phyloP scores from a whole-genome alignment of 1,140 invertebrate genomes.

The Radopholus similis region DNA sequence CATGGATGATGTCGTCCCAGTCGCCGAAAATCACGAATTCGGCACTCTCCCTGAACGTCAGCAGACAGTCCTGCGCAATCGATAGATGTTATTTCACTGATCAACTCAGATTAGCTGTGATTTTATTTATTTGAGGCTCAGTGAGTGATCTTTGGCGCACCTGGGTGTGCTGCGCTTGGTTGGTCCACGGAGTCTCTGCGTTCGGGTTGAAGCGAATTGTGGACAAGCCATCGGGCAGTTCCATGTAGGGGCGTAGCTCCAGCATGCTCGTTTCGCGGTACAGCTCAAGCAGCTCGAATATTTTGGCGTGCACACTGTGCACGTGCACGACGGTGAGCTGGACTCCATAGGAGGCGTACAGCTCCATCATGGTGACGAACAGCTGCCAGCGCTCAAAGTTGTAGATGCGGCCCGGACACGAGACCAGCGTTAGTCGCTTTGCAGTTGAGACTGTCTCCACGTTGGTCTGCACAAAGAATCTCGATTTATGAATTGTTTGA shows the following conservation, averaged over 20 bases:
- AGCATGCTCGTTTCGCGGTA: slow-evolving; percentile 18
- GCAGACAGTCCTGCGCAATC: slow-evolving; percentile 4
- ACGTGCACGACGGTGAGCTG: slow-evolving; percentile 26
- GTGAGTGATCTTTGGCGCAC: too few species aligned
- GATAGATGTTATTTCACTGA: too few species aligned
- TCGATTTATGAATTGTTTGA: too few species aligned
- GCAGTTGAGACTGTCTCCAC: too few species aligned
- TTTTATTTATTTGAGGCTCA: too few species aligned
- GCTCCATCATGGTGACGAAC: slow-evolving; percentile 23
- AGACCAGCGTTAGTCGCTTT: too few species aligned
- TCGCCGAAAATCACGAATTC: not conserved
- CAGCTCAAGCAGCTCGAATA: slow-evolving; percentile 18
- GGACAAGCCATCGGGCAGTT: too few species aligned
- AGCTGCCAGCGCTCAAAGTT: slow-evolving; percentile 31
- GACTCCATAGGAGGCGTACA: slow-evolving; percentile 21
- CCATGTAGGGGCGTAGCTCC: slow-evolving; percentile 4
- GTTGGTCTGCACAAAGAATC: too few species aligned
- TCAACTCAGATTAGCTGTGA: too few species aligned
- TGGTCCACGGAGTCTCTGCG: slow-evolving; percentile 24
- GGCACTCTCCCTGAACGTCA: not conserved
- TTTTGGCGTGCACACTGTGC: slow-evolving; percentile 14
- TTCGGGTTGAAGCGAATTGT: too few species aligned
- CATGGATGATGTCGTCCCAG: not conserved
- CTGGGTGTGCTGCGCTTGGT: too few species aligned
- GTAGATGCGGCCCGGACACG: slow-evolving; percentile 25